Evolutionary conservation across 2,113 vertebrate species (phyloP), one percentile per base, ranked within the genome.

Genomic region (Hydropotes inermis): DNA sequence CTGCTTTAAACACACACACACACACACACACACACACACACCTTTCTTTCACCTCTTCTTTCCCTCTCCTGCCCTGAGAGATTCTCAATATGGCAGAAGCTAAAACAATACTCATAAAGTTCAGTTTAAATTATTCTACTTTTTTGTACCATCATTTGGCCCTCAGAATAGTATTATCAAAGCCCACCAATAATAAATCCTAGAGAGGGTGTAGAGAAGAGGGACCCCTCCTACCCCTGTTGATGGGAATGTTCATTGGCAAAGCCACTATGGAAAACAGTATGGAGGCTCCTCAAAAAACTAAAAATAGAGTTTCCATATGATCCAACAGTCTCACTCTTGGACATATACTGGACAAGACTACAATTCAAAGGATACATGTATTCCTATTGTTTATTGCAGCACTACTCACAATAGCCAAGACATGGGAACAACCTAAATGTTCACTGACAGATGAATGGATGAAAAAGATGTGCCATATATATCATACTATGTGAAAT

Each of bases 21-120:
- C 5, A 28, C 2, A 39, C 3, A 36, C 17, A 45, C 5, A 30
- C 1, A 57, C 6, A 16, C 1, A n/a, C 3, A n/a, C 19, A 5
- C 1, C 2, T 1, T 64, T 61, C 17, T 89, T 54, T 57, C 17
- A 33, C 87, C 36, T 84, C n/a, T 87, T 60, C 28, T 76, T 89
- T 7, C 28, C 6, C 43, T 88, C 28, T 93, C n/a, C 28, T 86
- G 28, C 52, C n/a, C 50, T 87, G 28, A 36, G 58, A 85, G 33
- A 61, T 16, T 86, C 52, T 47, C 36, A 74, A 9, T 33, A 87
- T 50, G n/a, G 47, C 21, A 86, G 10, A 94, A 30, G 36, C 7
- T 86, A 81, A 96, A 87, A 70, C 6, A 60, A 52, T 81, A 43
- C 14, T 47, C 4, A 14, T 58, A 58, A 50, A 91, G 79, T 5